Conservation (phyloP, 1,140 invertebrate species). For the Sycobia sp. region DNA sequence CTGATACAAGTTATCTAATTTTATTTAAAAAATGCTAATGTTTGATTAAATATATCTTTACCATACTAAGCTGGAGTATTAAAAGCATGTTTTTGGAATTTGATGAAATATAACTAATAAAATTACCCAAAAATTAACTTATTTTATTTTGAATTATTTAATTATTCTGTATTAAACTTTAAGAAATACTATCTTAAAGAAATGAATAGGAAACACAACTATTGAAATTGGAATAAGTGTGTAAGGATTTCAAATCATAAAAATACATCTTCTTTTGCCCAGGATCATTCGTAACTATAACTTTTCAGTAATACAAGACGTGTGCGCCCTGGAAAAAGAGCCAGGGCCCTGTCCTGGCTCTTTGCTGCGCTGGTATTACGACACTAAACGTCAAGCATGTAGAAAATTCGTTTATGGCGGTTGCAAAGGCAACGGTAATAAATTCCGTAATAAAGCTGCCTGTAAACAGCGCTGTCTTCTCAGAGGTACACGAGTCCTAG, state of each 20-base stretch:
- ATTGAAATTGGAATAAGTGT: too few species aligned
- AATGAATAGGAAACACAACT: too few species aligned
- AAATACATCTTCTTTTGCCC: too few species aligned
- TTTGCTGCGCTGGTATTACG: slow-evolving; percentile 68
- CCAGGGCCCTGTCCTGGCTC: slow-evolving; percentile 65
- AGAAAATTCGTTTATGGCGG: slow-evolving; percentile 69
- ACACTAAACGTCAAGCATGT: slow-evolving; percentile 62
- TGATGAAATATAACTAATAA: too few species aligned
- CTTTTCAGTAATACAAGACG: slow-evolving; percentile 58
- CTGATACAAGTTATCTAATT: too few species aligned
- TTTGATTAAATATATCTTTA: background rate
- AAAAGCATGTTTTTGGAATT: too few species aligned
- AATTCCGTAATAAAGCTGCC: slow-evolving; percentile 65
- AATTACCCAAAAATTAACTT: too few species aligned
- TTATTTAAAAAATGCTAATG: too few species aligned
- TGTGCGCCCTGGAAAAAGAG: slow-evolving; percentile 64
- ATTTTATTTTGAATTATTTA: too few species aligned
- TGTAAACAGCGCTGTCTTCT: slow-evolving; percentile 65
- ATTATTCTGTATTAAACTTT: too few species aligned
- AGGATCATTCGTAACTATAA: slow-evolving; percentile 19
- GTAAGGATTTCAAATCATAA: too few species aligned
- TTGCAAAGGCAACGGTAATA: slow-evolving; percentile 73
- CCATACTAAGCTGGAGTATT: background rate
- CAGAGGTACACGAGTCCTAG: slow-evolving; percentile 44
- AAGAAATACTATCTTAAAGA: too few species aligned